Conservation (phyloP, 1,140 invertebrate species). For the Schlechtendalia chinensis region DNA sequence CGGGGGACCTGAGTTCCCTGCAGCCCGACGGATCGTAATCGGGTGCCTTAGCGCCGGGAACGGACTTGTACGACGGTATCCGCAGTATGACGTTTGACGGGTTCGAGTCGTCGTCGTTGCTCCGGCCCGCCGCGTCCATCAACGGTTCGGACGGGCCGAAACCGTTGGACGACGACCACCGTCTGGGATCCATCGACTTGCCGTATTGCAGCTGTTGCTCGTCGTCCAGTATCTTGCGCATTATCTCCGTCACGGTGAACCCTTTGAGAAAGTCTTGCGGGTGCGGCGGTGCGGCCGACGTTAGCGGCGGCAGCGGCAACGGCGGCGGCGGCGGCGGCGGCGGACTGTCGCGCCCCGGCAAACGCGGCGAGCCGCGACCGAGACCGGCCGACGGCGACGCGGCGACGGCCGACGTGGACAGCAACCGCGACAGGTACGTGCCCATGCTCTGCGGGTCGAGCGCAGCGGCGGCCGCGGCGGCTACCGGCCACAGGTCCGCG, state of each 20-base stretch:
- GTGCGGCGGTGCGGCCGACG: conserved; percentile 49
- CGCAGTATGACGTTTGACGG: conserved; percentile 74
- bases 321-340: conserved; percentile 53
- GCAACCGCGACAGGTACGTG: conserved; percentile 3
- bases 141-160: conserved; percentile 24
- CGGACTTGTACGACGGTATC: conserved; percentile 87
- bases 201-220: conserved; percentile 51
- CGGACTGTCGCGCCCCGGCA: conserved; percentile 54
- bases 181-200: neutral
- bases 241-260: conserved; percentile 53
- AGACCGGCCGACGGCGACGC: neutral
- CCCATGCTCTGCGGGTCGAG: conserved; percentile 28
- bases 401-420: neutral
- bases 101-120: conserved; percentile 46
- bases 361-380: conserved; percentile 1
- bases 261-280: conserved; percentile 53
- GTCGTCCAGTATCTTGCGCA: conserved; percentile 50
- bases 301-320: conserved; percentile 49
- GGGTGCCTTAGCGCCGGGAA: conserved; percentile 57
- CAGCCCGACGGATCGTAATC: conserved; percentile 53
- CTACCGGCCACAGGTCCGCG: conserved; percentile 20
- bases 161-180: conserved; percentile 50
- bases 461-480: neutral
- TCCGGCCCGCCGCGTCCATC: conserved; percentile 10
- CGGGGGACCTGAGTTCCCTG: conserved; percentile 22